A percentile compares a stretch with the other conserved stretches of the same genome.
These are phyloP conservation scores for Pelochelys cantorii DNA, from an alignment of 2,797 vertebrate genomes.

Conservation along the genomic window DNA sequence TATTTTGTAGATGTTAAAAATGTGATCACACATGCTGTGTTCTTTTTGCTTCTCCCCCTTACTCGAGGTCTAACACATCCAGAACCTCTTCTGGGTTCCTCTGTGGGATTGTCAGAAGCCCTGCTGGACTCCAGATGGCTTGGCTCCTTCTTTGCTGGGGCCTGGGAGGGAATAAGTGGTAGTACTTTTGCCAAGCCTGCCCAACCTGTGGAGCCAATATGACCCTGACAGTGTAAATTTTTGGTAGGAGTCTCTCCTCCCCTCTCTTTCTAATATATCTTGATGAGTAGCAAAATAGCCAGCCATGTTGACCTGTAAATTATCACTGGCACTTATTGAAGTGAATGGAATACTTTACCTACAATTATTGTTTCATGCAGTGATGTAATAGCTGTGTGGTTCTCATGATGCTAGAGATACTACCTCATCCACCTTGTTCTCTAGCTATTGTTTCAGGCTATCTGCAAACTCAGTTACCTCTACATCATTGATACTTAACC, in stretches of 20 bases:
- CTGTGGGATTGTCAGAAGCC: background rate
- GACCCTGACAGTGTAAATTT: background rate
- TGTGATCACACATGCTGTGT: background rate
- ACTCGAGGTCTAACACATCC: background rate
- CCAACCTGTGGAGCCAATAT: background rate
- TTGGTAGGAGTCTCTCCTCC: background rate
- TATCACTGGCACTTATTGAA: background rate
- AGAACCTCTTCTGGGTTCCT: accelerated
- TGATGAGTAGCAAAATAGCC: background rate
- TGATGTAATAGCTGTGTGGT: background rate
- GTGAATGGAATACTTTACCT: background rate
- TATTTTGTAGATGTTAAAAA: background rate
- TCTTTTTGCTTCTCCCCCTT: background rate
- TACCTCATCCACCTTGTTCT: background rate
- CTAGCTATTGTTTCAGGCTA: background rate
- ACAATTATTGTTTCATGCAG: background rate
- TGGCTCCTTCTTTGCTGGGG: background rate
- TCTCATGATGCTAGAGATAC: background rate
- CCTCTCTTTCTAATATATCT: background rate
- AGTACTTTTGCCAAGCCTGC: background rate
- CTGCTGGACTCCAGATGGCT: background rate
- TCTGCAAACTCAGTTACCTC: background rate
- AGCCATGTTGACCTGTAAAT: background rate
- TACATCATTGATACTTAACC: background rate
- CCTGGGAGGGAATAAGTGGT: background rate